Evolutionary conservation across 2,888 invertebrate species (phyloP).

Genomic region (Drosophila cracens): DNA sequence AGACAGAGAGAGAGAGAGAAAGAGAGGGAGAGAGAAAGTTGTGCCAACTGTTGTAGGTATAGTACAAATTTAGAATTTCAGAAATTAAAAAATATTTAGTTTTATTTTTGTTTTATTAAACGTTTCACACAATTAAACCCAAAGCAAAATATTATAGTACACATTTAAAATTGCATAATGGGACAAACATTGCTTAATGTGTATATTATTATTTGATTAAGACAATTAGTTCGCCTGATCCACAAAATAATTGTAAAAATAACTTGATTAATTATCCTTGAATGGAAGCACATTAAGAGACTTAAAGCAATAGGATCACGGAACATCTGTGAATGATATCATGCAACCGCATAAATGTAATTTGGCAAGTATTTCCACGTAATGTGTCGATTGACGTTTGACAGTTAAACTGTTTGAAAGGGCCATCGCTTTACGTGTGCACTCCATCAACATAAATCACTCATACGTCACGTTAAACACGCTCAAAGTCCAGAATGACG

Average conservation of each 20-base stretch:
- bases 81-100: too few relatives aligned
- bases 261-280: background rate
- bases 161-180: background rate
- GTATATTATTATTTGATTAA: too few relatives aligned
- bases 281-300: background rate
- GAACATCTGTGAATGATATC: constrained; percentile 1
- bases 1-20: too few relatives aligned
- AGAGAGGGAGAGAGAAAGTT: background rate
- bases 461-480: constrained; percentile 78
- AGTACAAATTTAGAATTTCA: background rate
- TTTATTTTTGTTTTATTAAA: background rate
- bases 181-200: background rate
- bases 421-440: constrained; percentile 50
- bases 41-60: background rate
- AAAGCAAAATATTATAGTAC: background rate
- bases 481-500: constrained; percentile 71
- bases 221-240: background rate
- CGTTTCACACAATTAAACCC: background rate
- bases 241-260: background rate
- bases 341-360: background rate
- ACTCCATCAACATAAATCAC: constrained; percentile 75
- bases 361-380: constrained; percentile 1
- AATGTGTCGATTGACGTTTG: constrained; percentile 58
- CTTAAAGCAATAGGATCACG: background rate
- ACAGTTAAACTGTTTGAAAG: constrained; percentile 54